Base-by-base conservation (phyloP, 2,888 invertebrate genomes). In the Nephrocerus scutellatus region DNA sequence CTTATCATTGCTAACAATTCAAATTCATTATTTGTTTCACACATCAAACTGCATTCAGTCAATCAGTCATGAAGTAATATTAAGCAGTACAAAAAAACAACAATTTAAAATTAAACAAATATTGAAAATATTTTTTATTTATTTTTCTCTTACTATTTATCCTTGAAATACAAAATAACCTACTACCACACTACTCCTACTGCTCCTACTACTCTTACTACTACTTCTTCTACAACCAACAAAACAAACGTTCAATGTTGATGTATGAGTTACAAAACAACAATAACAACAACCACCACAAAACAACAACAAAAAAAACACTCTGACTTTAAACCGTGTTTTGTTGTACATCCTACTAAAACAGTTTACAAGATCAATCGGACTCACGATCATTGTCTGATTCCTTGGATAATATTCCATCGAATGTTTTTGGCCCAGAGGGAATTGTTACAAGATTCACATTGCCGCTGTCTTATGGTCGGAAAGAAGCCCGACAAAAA, bases 401-500 rank as follows among this genome's bases (percentile, higher is more conserved):
- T 72, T 79, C 81, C 60, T 75, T 79, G 76, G 80, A 68, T 57
- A 68, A 69, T 57, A 69, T 69, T 59, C 68, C 68, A 51, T 68
- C 68, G 48, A 68, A 68, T 61, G 68, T 69, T 70, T 72, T 75
- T 72, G 75, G 76, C 69, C 68, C 76, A 68, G 74, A 75, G 71
- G 68, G 69, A 52, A 65, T 69, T 53, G 75, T 76, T 57, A 78
- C 78, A 53, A 75, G 79, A 72, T 79, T 80, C 73, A 80, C 79
- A 62, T 72, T 80, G 72, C 80, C 80, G 59, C 72, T 84, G 72
- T 80, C 81, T 71, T 82, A 82, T 73, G 82, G 82, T 73, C 79
- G 83, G 70, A 80, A 80, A 73, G 77, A 78, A 71, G 75, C 74
- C 57, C 80, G 82, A 65, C 84, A 84, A 72, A 84, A 84, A 72